Conservation (phyloP, 2,888 invertebrate species). For the Ophioninae sp. region DNA sequence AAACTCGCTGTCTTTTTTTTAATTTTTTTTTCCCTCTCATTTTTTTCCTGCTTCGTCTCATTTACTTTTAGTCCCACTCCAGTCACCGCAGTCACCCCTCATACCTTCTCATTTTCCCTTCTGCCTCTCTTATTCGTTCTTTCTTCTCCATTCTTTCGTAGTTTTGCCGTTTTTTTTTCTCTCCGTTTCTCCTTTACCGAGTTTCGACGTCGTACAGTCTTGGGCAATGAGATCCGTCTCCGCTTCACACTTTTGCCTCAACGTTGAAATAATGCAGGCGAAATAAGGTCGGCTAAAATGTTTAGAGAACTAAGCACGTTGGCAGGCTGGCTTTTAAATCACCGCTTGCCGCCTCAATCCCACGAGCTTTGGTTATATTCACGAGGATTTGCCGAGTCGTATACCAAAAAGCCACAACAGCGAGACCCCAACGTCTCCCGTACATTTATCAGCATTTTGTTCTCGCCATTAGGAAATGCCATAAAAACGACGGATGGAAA, state of each 20-base stretch:
- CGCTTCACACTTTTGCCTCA: constrained; percentile 69
- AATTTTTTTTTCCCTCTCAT: constrained; percentile 36
- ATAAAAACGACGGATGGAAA: constrained; percentile 14
- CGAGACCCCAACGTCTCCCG: constrained; percentile 42
- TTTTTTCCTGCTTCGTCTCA: constrained; percentile 53
- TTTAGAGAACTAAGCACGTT: constrained; percentile 75
- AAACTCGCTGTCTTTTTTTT: background rate
- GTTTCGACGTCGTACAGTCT: constrained; percentile 53
- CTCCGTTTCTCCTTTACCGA: constrained; percentile 48
- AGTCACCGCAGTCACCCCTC: constrained; percentile 60
- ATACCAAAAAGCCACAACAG: constrained; percentile 48
- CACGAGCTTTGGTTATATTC: constrained; percentile 44
- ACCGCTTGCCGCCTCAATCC: constrained; percentile 66
- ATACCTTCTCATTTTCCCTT: constrained; percentile 36
- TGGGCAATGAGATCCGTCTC: constrained; percentile 16
- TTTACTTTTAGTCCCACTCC: constrained; percentile 61
- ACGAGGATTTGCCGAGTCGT: constrained; percentile 32
- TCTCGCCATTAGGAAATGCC: constrained; percentile 4
- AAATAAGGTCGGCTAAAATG: constrained; percentile 78
- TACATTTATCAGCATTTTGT: constrained; percentile 51
- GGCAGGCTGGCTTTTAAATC: constrained; percentile 73
- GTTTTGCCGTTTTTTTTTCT: constrained; percentile 38
- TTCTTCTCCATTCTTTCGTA: constrained; percentile 21
- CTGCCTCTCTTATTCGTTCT: constrained; percentile 29
- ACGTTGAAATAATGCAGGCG: constrained; percentile 77